These are phyloP conservation scores for Zaprionus obscuricornis DNA, from an alignment of 2,888 invertebrate genomes.

Conservation along the genomic window DNA sequence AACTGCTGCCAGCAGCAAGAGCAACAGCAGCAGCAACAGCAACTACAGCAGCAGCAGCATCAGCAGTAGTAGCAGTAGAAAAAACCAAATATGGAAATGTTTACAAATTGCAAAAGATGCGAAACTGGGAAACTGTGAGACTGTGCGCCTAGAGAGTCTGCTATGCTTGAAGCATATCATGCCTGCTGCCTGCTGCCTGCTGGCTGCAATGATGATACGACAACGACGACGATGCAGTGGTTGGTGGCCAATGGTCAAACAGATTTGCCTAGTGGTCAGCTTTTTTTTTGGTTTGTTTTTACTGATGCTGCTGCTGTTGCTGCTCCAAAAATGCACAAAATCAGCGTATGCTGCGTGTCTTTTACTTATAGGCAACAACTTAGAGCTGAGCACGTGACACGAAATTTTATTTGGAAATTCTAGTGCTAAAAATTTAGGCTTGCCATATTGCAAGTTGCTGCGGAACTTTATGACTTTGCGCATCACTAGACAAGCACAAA, in stretches of 20 bases:
- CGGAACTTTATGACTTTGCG: background rate
- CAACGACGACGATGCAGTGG: slow-evolving; percentile 12
- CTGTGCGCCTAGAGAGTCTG: too few species aligned
- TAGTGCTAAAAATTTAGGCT: too few species aligned
- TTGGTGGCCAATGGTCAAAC: slow-evolving; percentile 56
- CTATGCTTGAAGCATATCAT: slow-evolving; percentile 40
- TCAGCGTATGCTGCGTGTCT: slow-evolving; percentile 60
- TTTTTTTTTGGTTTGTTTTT: slow-evolving; percentile 13
- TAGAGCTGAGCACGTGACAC: too few species aligned
- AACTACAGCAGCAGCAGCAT: too few species aligned
- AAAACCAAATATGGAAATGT: slow-evolving; percentile 80
- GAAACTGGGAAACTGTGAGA: too few species aligned
- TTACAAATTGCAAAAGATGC: slow-evolving; percentile 79
- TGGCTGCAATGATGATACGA: slow-evolving; percentile 5
- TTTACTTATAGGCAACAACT: too few species aligned
- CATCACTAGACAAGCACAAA: background rate
- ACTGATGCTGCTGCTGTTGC: background rate
- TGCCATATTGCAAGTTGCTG: too few species aligned
- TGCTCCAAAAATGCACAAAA: slow-evolving; percentile 70
- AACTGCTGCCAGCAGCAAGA: slow-evolving; percentile 29
- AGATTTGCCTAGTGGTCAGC: slow-evolving; percentile 60
- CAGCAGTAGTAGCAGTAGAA: slow-evolving; percentile 43
- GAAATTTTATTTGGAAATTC: too few species aligned
- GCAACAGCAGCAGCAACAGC: slow-evolving; percentile 28
- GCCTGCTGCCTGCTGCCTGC: slow-evolving; percentile 4